phyloP scores from a whole-genome alignment of 2,797 vertebrate species.

The Phrynocephalus guinanensis region DNA sequence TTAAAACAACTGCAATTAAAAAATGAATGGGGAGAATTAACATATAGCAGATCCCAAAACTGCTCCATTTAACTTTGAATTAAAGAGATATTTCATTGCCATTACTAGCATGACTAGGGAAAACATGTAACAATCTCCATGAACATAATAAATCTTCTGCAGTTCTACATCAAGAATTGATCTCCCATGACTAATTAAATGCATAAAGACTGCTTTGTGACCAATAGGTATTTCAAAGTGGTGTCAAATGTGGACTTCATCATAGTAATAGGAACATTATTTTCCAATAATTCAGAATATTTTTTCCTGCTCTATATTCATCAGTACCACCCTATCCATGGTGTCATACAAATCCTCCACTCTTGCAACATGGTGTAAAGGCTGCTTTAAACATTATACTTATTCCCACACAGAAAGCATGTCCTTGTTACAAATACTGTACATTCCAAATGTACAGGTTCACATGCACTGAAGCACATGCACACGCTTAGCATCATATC shows the following conservation, averaged over 20 bases:
- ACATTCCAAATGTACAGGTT: background rate
- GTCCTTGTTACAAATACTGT: background rate
- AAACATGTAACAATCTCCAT: slow-evolving; percentile 11
- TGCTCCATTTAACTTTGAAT: slow-evolving; percentile 18
- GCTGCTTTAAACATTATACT: background rate
- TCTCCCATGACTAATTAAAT: slow-evolving; percentile 25
- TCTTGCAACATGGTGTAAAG: background rate
- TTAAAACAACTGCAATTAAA: background rate
- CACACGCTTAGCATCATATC: background rate
- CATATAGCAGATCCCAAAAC: background rate
- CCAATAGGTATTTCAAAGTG: background rate
- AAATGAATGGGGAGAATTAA: background rate
- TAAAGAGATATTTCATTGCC: slow-evolving; percentile 8
- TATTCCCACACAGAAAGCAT: background rate
- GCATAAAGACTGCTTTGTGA: background rate
- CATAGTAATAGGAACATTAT: background rate
- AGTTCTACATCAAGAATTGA: slow-evolving; percentile 17
- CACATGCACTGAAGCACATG: background rate
- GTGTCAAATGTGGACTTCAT: background rate
- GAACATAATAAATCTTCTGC: slow-evolving; percentile 18
- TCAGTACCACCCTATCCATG: too few species aligned
- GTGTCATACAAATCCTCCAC: too few species aligned
- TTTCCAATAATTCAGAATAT: background rate
- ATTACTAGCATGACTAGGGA: background rate
- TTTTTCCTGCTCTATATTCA: too few species aligned